phyloP scores from a whole-genome alignment of 2,888 invertebrate genomes.

The Drosophila quasianomalipes region DNA sequence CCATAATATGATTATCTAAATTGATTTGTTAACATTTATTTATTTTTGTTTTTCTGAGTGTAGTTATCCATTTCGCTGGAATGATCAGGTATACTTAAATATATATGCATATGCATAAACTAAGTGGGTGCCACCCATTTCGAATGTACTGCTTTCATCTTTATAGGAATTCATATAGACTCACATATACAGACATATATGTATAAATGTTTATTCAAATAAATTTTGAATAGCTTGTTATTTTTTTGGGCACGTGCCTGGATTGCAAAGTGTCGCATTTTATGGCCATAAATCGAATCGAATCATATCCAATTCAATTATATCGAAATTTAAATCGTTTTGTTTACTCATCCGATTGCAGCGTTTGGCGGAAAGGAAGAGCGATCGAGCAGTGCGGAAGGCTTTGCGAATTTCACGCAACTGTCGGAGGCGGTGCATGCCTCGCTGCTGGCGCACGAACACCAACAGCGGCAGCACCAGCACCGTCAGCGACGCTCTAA shows the following conservation, averaged over 20 bases:
- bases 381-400: slow-evolving; percentile 7
- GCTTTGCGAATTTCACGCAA: slow-evolving; percentile 64
- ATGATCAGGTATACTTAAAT: not conserved
- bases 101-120: not conserved
- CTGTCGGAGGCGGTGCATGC: slow-evolving; percentile 74
- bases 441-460: slow-evolving; percentile 67
- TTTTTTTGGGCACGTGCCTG: slow-evolving; percentile 31
- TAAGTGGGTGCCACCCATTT: not conserved
- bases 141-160: not conserved
- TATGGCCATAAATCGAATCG: slow-evolving; percentile 5
- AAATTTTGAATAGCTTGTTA: not conserved
- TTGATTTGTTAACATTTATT: not conserved
- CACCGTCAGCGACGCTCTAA: slow-evolving; percentile 87
- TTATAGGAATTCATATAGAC: not conserved
- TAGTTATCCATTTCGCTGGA: not conserved
- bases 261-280: slow-evolving; percentile 28
- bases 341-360: slow-evolving; percentile 30
- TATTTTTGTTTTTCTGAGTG: not conserved
- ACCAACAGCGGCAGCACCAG: slow-evolving; percentile 46
- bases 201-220: not conserved
- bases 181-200: not conserved
- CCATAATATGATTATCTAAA: not conserved
- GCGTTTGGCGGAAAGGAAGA: slow-evolving; percentile 48
- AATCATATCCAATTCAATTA: slow-evolving; percentile 12
- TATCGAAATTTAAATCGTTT: not conserved